A percentile compares a stretch with the other conserved stretches of the same genome.
Evolutionary conservation across 2,888 invertebrate species (phyloP).

Genomic region (Drosophila algonquin): DNA sequence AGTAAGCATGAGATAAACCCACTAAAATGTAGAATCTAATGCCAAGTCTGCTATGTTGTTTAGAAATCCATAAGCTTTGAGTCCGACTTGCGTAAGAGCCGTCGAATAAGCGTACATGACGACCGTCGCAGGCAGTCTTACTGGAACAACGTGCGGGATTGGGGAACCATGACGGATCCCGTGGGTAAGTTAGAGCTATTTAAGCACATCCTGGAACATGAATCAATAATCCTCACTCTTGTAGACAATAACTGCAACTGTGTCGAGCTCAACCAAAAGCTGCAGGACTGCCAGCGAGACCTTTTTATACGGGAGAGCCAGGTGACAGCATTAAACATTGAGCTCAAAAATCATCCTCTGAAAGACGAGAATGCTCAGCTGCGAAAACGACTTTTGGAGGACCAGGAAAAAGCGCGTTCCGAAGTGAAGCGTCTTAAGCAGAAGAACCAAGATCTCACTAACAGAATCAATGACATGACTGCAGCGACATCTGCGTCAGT

Average conservation of each 20-base stretch:
- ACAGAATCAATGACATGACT: slow-evolving; percentile 35
- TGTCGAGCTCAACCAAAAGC: slow-evolving; percentile 69
- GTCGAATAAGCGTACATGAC: slow-evolving; percentile 80
- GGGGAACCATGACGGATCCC: slow-evolving; percentile 80
- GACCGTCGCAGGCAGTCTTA: slow-evolving; percentile 78
- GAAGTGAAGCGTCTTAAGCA: slow-evolving; percentile 76
- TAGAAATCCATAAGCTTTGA: slow-evolving; percentile 60
- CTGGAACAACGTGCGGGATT: slow-evolving; percentile 68
- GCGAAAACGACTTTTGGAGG: slow-evolving; percentile 75
- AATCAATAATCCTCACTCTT: background rate
- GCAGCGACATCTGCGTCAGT: slow-evolving; percentile 16
- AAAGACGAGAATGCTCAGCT: slow-evolving; percentile 78
- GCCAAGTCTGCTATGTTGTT: background rate
- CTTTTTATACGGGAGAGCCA: slow-evolving; percentile 79
- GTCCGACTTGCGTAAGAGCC: slow-evolving; percentile 69
- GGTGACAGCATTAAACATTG: slow-evolving; percentile 75
- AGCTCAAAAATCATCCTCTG: slow-evolving; percentile 80
- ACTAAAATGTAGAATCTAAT: background rate
- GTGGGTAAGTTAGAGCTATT: slow-evolving; percentile 59
- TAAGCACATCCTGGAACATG: background rate
- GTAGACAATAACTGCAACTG: slow-evolving; percentile 75
- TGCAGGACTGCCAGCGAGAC: slow-evolving; percentile 73
- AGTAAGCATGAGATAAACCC: slow-evolving; percentile 43
- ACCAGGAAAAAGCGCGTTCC: slow-evolving; percentile 69
- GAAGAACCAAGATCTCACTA: slow-evolving; percentile 58